Conservation (phyloP, 2,113 vertebrate species). For the Saimiri boliviensis region DNA sequence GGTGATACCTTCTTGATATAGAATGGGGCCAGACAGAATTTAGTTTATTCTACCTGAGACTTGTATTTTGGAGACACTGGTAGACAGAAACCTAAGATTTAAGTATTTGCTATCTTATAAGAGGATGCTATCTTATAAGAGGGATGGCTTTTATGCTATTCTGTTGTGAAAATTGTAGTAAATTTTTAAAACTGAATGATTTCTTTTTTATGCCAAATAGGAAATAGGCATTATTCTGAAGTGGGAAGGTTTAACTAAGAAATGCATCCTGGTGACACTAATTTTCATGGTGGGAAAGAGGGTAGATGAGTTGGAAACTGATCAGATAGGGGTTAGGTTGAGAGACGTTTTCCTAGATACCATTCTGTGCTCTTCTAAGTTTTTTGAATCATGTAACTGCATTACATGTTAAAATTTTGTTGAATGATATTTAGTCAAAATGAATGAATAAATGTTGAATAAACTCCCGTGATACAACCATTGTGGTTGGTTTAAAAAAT, state of each 20-base stretch:
- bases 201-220: neutral
- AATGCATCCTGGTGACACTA: neutral
- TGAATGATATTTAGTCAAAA: neutral
- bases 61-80: neutral
- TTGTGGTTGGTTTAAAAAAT: neutral
- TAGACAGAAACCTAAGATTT: conserved; percentile 5
- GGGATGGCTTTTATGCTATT: neutral
- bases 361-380: neutral
- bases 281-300: neutral
- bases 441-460: neutral
- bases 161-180: neutral
- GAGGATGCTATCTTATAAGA: neutral
- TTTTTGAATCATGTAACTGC: neutral
- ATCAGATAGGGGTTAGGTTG: neutral
- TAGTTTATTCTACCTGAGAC: neutral
- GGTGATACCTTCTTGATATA: neutral
- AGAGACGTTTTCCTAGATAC: neutral
- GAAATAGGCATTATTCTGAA: neutral
- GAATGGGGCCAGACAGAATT: neutral
- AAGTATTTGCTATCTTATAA: neutral
- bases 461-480: neutral
- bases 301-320: neutral
- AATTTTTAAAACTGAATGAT: neutral
- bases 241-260: neutral
- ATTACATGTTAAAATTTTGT: neutral